Percentiles rank a stretch among this genome's conserved stretches.
phyloP scores from a whole-genome alignment of 2,113 vertebrate genomes.

The Mixornis gularis region DNA sequence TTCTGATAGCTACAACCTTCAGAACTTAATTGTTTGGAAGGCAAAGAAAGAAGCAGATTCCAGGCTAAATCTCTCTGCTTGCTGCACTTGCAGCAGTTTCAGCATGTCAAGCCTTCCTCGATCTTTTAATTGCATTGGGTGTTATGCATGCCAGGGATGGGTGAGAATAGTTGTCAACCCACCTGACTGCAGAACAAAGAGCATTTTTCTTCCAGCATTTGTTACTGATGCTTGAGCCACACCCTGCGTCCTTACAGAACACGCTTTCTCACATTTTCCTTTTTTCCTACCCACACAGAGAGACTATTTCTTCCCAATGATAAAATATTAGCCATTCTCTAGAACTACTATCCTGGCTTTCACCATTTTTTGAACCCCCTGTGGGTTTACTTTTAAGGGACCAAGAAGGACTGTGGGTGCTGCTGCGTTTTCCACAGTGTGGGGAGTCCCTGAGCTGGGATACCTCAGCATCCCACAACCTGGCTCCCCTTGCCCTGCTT shows the following conservation, averaged over 20 bases:
- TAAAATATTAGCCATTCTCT: background rate
- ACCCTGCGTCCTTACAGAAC: background rate
- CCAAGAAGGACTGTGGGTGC: fast-evolving
- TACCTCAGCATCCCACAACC: background rate
- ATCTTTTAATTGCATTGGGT: slow-evolving; percentile 2
- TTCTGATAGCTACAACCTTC: background rate
- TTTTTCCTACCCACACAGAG: background rate
- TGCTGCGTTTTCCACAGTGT: fast-evolving
- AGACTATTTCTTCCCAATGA: background rate
- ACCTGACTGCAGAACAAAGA: slow-evolving; percentile 52
- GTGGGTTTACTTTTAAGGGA: background rate
- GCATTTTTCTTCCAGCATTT: slow-evolving; percentile 31
- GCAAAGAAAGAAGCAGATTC: background rate
- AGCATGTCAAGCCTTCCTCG: background rate
- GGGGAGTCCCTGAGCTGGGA: background rate
- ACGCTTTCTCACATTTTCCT: background rate
- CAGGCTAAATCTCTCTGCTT: background rate
- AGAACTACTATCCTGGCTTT: background rate
- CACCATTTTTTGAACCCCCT: background rate
- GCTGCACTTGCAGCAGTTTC: background rate
- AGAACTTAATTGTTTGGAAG: background rate
- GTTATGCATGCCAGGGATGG: slow-evolving; percentile 16
- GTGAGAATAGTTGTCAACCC: slow-evolving; percentile 27
- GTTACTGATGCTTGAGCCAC: slow-evolving; percentile 25
- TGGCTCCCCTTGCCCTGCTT: fast-evolving